Percentiles rank a stretch among this genome's conserved stretches.
Conservation (phyloP, 2,113 vertebrate genomes). For the Macquaria australasica region DNA sequence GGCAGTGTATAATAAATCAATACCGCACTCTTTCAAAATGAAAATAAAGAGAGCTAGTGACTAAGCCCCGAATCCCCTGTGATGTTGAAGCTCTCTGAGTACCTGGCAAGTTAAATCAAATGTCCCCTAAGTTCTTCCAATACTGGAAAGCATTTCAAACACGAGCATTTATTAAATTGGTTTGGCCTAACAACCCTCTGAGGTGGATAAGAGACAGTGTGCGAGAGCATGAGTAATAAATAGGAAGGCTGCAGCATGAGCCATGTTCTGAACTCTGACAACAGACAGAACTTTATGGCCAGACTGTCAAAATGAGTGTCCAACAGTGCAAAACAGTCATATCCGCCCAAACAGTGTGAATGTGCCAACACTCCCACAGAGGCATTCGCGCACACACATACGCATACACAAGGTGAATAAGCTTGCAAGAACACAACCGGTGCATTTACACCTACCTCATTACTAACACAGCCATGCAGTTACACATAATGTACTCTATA, state of each 20-base stretch:
- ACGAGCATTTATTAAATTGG: constrained; percentile 69
- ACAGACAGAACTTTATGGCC: constrained; percentile 71
- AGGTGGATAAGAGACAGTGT: constrained; percentile 61
- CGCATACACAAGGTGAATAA: constrained; percentile 32
- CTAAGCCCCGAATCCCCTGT: constrained; percentile 65
- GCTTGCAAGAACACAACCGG: constrained; percentile 4
- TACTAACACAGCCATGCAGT: constrained; percentile 19
- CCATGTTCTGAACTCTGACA: constrained; percentile 66
- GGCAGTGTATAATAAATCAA: constrained; percentile 72
- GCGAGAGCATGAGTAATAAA: constrained; percentile 61
- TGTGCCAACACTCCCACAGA: constrained; percentile 65
- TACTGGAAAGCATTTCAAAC: constrained; percentile 69
- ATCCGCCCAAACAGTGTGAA: constrained; percentile 54
- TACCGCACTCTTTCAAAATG: constrained; percentile 70
- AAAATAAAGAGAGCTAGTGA: constrained; percentile 66
- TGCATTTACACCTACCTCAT: constrained; percentile 53
- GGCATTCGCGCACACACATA: constrained; percentile 33
- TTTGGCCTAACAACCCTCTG: constrained; percentile 58
- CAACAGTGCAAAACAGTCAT: constrained; percentile 61
- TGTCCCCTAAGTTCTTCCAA: constrained; percentile 53
- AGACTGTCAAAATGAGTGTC: constrained; percentile 68
- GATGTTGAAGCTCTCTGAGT: constrained; percentile 63
- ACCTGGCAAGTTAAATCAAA: constrained; percentile 69
- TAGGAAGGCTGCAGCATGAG: constrained; percentile 47
- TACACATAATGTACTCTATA: constrained; percentile 15